Evolutionary conservation across 2,797 vertebrate genomes (phyloP), one percentile per base, ranked within the genome.

Genomic region (Argya squamiceps): DNA sequence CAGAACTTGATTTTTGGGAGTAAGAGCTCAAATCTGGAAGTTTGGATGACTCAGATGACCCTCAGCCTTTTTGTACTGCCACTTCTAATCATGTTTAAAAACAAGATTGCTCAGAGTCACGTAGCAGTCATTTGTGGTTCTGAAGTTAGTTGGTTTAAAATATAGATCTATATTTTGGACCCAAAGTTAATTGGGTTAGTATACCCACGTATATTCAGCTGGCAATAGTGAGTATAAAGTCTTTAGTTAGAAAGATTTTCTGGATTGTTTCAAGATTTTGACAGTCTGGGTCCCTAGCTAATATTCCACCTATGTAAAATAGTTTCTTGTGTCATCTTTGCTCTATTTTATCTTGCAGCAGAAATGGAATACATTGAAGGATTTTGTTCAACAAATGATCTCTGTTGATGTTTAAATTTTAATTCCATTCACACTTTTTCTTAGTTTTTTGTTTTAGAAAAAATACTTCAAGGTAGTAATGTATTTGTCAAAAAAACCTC

Each of bases 401-500:
- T 85, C 10, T 50, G 5, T 56, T 58, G 37, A 47, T 58, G 1
- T 84, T 88, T 56, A 41, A 3, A 41, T 36, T 89, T 88, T 53
- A 69, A 50, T 50, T 55, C 22, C 9, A 17, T 67, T 84, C 29
- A 7, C 23, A 34, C 7, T 60, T 64, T 18, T 49, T 74, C 32
- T 75, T 88, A 44, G 16, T 20, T 69, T 70, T 70, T 56, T 56
- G 2, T 50, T 50, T 82, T 10, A 15, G 37, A 36, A 71, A 46
- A 56, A 78, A 30, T 5, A 43, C 43, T 41, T 21, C 29, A 55
- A 32, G 8, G 4, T 43, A 56, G 12, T 58, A 21, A 24, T 34
- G 10, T 53, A 41, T 69, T 75, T 65, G 3, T 11, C 30, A 15
- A 55, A 76, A 62, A 6, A 0, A 0, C 1, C 3, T 74, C 9